phyloP scores from a whole-genome alignment of 2,888 invertebrate genomes.

The Sclerodermus sp. region DNA sequence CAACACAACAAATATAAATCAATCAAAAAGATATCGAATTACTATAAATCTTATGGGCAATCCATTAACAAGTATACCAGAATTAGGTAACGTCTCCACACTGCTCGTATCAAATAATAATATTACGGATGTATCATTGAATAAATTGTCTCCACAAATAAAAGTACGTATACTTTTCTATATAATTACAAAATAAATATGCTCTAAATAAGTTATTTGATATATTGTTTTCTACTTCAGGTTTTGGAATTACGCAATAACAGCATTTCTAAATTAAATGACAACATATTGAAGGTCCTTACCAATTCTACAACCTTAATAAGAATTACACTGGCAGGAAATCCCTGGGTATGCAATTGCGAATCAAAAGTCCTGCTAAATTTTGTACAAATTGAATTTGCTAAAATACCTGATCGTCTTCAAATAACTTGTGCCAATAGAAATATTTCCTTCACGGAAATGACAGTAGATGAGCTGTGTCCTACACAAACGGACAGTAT shows the following conservation, averaged over 20 bases:
- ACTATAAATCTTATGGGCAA: conserved; percentile 60
- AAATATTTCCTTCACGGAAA: conserved; percentile 25
- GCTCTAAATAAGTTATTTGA: too few species aligned
- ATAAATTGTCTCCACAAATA: too few species aligned
- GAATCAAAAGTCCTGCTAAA: conserved; percentile 63
- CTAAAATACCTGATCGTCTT: conserved; percentile 28
- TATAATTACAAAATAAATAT: too few species aligned
- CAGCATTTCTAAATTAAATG: conserved; percentile 59
- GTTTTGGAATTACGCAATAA: conserved; percentile 64
- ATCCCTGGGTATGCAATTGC: conserved; percentile 74
- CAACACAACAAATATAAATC: too few species aligned
- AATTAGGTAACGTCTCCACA: conserved; percentile 60
- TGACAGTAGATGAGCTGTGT: conserved; percentile 33
- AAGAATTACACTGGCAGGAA: conserved; percentile 63
- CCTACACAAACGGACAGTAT: too few species aligned
- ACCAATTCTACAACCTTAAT: conserved; percentile 58
- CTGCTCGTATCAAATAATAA: conserved; percentile 61
- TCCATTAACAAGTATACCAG: conserved; percentile 54
- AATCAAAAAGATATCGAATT: conserved; percentile 32
- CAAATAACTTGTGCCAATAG: conserved; percentile 30
- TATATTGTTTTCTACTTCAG: too few species aligned
- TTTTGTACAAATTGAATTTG: conserved; percentile 59
- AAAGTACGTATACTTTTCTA: too few species aligned
- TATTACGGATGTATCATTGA: neutral
- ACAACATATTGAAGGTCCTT: conserved; percentile 55